Evolutionary conservation across 2,113 vertebrate species (phyloP).

Genomic region (Urocynchramus pylzowi): DNA sequence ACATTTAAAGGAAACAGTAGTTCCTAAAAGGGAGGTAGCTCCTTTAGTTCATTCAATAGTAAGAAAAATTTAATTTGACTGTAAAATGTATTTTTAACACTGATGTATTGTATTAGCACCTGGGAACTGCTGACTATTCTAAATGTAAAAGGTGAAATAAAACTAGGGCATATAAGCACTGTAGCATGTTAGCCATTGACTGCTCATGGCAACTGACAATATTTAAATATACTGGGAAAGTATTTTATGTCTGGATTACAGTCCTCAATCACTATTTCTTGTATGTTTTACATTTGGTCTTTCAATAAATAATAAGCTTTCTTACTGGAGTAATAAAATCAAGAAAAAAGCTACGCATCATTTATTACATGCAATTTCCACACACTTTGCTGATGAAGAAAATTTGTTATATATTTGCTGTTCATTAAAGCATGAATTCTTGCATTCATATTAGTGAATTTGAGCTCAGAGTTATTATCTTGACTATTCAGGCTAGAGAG

Average conservation of each 20-base stretch:
- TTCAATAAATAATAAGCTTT: not conserved
- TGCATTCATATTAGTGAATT: slow-evolving; percentile 1
- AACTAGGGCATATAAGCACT: slow-evolving; percentile 42
- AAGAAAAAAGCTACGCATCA: not conserved
- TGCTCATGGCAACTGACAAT: slow-evolving; percentile 12
- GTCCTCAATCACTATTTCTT: not conserved
- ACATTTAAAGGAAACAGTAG: not conserved
- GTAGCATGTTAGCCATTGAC: slow-evolving; percentile 31
- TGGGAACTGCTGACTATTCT: slow-evolving; percentile 66
- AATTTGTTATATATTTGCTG: slow-evolving; percentile 2
- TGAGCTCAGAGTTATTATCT: slow-evolving; percentile 2
- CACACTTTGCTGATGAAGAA: slow-evolving; percentile 9
- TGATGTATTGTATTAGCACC: slow-evolving; percentile 60
- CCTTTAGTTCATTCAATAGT: not conserved
- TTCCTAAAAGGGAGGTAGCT: not conserved
- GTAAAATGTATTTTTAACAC: slow-evolving; percentile 67
- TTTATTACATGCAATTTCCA: slow-evolving; percentile 26
- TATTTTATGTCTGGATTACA: not conserved
- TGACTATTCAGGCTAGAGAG: not conserved
- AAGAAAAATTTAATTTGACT: slow-evolving; percentile 30
- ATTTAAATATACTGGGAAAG: slow-evolving; percentile 22
- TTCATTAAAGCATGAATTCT: slow-evolving; percentile 8
- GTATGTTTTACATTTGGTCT: slow-evolving; percentile 1
- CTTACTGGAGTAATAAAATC: not conserved
- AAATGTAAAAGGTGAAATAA: slow-evolving; percentile 54